Evolutionary conservation across 2,113 vertebrate genomes (phyloP), one percentile per base, ranked within the genome.

Genomic region (Prolemur simus): DNA sequence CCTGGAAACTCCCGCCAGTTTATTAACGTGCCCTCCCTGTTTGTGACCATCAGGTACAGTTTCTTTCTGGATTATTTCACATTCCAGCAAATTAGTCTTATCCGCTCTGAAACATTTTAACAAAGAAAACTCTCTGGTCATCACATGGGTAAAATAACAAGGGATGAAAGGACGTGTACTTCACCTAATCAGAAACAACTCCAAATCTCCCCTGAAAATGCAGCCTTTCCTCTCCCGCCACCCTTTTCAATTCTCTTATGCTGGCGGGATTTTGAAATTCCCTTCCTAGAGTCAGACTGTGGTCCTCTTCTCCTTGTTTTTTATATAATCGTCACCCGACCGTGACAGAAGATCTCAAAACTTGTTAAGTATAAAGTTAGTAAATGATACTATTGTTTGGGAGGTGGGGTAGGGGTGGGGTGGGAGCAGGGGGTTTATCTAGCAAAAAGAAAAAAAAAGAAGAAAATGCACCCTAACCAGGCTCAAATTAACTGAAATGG

Each of bases 401-500:
- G 71, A 93, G 32, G 88, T 97, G 93, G 66, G 63, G 78, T n/a
- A 58, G 97, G 96, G 80, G 68, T 66, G 84, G 86, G 94, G 91
- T 95, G 95, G 93, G 97, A 97, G 96, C 91, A 97, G 82, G 96
- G 96, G 86, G 98, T 98, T 98, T 98, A 98, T 98, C 98, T 98
- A 96, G 94, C 74, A 39, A 91, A 69, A 89, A 34, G 58, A 56
- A 82, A 45, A 27, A 52, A 76, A 68, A 7, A 63, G 20, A 96
- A 85, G 66, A 97, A 98, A 98, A 98, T 98, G 96, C 91, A 91
- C 96, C 97, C 94, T 87, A 94, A 97, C 97, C 96, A 97, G 98
- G 98, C 98, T 98, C 98, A 98, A 98, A 98, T 99, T 94, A 99
- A 98, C 98, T 98, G 98, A 99, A 99, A 99, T 99, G 98, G 99